A percentile compares a stretch with the other conserved stretches of the same genome.
Evolutionary conservation across 2,888 invertebrate genomes (phyloP).

Genomic region (Helicoverpa assulta): DNA sequence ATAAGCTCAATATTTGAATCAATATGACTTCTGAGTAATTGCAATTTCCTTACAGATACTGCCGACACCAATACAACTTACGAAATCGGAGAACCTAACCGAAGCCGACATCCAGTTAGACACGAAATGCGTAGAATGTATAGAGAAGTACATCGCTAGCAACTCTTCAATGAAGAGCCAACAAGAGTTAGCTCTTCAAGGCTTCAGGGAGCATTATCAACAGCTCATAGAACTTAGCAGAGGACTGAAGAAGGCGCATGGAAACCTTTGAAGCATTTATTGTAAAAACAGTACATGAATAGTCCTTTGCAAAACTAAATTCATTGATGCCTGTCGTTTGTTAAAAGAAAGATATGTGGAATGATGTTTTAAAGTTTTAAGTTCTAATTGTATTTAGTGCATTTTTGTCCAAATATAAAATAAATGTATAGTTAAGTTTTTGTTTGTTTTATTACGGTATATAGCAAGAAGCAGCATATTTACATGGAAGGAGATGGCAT

Average conservation of each 20-base stretch:
- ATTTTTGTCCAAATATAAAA: slow-evolving; percentile 48
- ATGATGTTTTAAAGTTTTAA: neutral
- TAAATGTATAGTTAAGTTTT: slow-evolving; percentile 73
- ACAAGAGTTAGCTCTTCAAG: slow-evolving; percentile 93
- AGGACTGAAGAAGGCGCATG: slow-evolving; percentile 93
- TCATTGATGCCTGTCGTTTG: neutral
- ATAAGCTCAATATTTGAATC: too few species aligned
- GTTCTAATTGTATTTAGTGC: slow-evolving; percentile 16
- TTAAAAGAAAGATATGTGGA: neutral
- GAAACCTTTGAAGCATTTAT: slow-evolving; percentile 75
- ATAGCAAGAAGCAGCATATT: too few species aligned
- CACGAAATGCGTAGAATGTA: slow-evolving; percentile 88
- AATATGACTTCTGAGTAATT: neutral
- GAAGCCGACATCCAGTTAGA: slow-evolving; percentile 89
- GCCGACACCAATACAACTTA: slow-evolving; percentile 80
- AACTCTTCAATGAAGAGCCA: slow-evolving; percentile 92
- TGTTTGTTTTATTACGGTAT: slow-evolving; percentile 39
- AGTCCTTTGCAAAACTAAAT: neutral
- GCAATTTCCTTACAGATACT: slow-evolving; percentile 75
- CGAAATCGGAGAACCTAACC: slow-evolving; percentile 87
- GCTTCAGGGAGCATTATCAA: slow-evolving; percentile 92
- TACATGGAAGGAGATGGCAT: too few species aligned
- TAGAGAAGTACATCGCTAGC: slow-evolving; percentile 91
- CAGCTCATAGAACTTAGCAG: slow-evolving; percentile 90
- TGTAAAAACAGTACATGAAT: neutral